Evolutionary conservation across 2,113 vertebrate species (phyloP).

Genomic region (Dipodomys merriami): DNA sequence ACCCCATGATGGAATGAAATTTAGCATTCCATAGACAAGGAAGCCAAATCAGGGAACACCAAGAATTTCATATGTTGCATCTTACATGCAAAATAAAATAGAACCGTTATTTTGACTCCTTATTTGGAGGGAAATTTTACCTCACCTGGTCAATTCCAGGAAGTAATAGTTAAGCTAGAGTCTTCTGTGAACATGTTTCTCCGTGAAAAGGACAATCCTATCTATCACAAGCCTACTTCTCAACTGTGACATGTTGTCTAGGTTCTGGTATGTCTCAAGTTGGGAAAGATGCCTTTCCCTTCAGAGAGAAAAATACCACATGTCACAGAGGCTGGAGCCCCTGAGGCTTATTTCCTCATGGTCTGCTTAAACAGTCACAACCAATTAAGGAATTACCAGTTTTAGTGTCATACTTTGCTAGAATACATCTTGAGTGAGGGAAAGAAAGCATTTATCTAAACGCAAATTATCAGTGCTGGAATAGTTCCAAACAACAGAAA

Average conservation of each 20-base stretch:
- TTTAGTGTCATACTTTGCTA: not conserved
- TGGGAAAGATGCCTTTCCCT: constrained; percentile 57
- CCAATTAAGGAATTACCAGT: not conserved
- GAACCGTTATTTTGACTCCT: not conserved
- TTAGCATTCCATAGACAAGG: not conserved
- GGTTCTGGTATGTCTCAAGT: constrained; percentile 38
- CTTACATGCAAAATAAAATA: not conserved
- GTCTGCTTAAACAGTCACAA: constrained; percentile 11
- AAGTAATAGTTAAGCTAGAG: constrained; percentile 26
- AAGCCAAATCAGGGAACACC: not conserved
- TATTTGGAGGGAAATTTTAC: not conserved
- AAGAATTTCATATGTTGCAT: not conserved
- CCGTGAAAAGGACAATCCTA: constrained; percentile 37
- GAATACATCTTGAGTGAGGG: not conserved
- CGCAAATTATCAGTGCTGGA: not conserved
- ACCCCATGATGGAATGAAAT: not conserved
- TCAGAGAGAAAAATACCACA: constrained; percentile 45
- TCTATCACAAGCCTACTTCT: constrained; percentile 54
- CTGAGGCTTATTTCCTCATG: not conserved
- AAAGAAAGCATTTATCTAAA: not conserved
- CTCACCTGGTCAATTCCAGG: not conserved
- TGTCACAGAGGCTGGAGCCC: not conserved
- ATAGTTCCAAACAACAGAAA: constrained; percentile 30
- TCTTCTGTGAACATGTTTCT: constrained; percentile 55
- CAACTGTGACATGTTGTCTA: constrained; percentile 39